phyloP scores from a whole-genome alignment of 1,140 invertebrate genomes.

The Drosophila serrata region DNA sequence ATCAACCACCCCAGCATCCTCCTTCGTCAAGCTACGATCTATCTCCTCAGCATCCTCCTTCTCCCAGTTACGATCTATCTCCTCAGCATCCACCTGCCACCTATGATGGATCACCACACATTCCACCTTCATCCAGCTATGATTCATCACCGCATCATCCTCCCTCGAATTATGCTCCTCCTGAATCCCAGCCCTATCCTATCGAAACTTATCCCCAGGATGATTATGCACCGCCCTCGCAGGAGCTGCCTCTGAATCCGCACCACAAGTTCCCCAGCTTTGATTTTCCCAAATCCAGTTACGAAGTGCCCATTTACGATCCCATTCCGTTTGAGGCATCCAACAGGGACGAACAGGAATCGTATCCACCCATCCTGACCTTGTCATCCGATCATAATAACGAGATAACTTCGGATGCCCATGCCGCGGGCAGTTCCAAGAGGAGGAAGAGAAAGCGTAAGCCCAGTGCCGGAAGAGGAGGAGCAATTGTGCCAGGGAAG shows the following conservation, averaged over 20 bases:
- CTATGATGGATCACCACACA: slow-evolving; percentile 21
- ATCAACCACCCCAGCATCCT: slow-evolving; percentile 18
- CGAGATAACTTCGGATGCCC: slow-evolving; percentile 49
- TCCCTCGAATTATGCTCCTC: slow-evolving; percentile 20
- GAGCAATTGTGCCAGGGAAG: slow-evolving; percentile 47
- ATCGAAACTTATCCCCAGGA: slow-evolving; percentile 53
- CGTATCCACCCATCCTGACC: slow-evolving; percentile 64
- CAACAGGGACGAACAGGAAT: slow-evolving; percentile 70
- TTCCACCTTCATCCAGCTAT: slow-evolving; percentile 18
- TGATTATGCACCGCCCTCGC: slow-evolving; percentile 62
- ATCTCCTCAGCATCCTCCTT: slow-evolving; percentile 10
- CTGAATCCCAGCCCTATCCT: slow-evolving; percentile 27
- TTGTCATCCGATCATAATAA: slow-evolving; percentile 26
- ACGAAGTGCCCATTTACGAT: slow-evolving; percentile 83
- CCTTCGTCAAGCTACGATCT: slow-evolving; percentile 28
- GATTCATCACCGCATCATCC: slow-evolving; percentile 22
- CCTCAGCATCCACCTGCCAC: slow-evolving; percentile 20
- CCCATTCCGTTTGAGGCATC: slow-evolving; percentile 78
- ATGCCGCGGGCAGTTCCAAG: slow-evolving; percentile 60
- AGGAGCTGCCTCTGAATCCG: slow-evolving; percentile 71
- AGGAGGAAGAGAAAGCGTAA: slow-evolving; percentile 58
- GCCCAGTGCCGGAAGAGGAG: slow-evolving; percentile 13
- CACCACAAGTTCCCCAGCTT: slow-evolving; percentile 76
- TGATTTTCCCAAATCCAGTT: slow-evolving; percentile 80
- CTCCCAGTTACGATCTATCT: slow-evolving; percentile 1